phyloP scores from a whole-genome alignment of 2,113 vertebrate species.

The Ictalurus furcatus region DNA sequence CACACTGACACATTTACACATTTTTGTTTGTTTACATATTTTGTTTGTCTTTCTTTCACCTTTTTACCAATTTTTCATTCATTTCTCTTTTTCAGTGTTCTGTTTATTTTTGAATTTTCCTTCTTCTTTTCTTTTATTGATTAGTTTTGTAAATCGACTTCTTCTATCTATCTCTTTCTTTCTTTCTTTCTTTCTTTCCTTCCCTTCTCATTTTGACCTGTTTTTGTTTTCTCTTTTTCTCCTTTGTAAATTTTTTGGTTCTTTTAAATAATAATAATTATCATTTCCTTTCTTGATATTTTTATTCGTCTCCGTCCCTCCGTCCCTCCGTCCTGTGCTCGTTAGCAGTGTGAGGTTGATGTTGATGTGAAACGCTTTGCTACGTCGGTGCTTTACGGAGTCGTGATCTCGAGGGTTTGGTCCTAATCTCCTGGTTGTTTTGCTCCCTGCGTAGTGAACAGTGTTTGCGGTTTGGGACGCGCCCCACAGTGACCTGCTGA shows the following conservation, averaged over 20 bases:
- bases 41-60: neutral
- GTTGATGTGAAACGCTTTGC: neutral
- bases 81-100: too few relatives aligned
- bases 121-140: too few relatives aligned
- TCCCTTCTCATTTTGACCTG: neutral
- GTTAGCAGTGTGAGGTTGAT: neutral
- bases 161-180: too few relatives aligned
- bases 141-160: too few relatives aligned
- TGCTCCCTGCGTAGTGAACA: neutral
- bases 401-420: neutral
- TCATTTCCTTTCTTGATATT: neutral
- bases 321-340: neutral
- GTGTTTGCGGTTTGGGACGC: neutral
- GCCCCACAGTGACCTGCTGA: neutral
- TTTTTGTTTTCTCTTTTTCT: neutral
- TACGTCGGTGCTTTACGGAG: neutral
- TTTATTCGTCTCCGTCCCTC: neutral
- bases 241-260: neutral
- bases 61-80: too few relatives aligned
- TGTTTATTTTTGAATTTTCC: too few relatives aligned
- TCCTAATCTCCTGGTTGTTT: neutral
- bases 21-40: too few relatives aligned
- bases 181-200: neutral
- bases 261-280: neutral
- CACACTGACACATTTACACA: neutral